Base-by-base conservation (phyloP, 2,797 vertebrate species). In the Percopsis omiscomaycus region DNA sequence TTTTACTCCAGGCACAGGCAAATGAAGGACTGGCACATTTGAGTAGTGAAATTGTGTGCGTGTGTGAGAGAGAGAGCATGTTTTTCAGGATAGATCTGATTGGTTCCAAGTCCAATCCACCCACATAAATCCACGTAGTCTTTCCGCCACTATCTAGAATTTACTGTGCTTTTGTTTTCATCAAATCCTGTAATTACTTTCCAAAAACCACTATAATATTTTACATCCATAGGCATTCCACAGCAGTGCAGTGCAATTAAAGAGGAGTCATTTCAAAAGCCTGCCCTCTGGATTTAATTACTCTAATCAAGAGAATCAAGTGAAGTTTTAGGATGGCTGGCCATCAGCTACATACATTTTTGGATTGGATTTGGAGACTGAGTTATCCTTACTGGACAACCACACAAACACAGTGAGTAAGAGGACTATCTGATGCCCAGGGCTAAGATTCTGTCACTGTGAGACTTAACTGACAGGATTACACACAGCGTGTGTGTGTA, bases 11-110 rank as follows among this genome's bases (percentile, higher is more conserved):
- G 65, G 66, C 56, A 72, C 58, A 72, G 60, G 64, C 71, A 77
- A 84, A 83, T 80, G 68, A 79, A 78, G 73, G 68, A 69, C 73
- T 4, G 68, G 57, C 9, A 50, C 64, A 80, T 81, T 73, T 61
- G 55, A 70, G 70, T 68, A 64, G 77, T 73, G 66, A 76, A 80
- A 85, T 75, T 15, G 73, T 75, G 68, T 73, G 49, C 47, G 15
- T 29, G 59, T 12, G 56, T 66, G 59, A 16, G 53, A n/a, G 59
- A n/a, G 27, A 29, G 45, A 28, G 12, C 29, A 46, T 47, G 32
- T 22, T 44, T 44, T 53, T 53, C 5, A 51, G 60, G 64, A n/a
- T 55, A 32, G 29, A 57, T 59, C 54, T 51, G 59, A 68, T 55
- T 68, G 68, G 71, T 74, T 45, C 55, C 66, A 5, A 2, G 72